Base-by-base conservation (phyloP, 2,797 vertebrate genomes). In the Enteromius radiatus region DNA sequence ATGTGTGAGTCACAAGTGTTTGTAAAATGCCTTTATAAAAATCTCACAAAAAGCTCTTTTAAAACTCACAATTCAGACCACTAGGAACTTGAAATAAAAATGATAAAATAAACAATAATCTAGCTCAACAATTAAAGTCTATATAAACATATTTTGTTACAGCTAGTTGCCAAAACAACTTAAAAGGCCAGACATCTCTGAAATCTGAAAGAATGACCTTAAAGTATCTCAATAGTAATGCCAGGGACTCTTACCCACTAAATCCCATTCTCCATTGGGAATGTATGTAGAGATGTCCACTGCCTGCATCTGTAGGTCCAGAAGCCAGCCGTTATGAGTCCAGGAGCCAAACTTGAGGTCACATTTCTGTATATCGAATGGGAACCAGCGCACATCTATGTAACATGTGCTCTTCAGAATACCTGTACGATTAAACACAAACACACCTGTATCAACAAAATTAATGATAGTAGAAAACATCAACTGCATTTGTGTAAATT, bases 271-370 rank as follows among this genome's bases (percentile, higher is more conserved):
- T 79, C 96, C 96, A 1, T 98, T 98, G 63, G 96, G 96, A 78
- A 97, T 97, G 89, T 97, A 98, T 75, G 95, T 95, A 11, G 97
- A 98, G 87, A 96, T 91, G 91, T 97, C 96, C 69, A 96, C 97
- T 1, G 96, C 95, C 0, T 96, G 93, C 96, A 97, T 97, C 88
- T 97, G 97, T 75, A 97, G 93, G 84, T 97, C 96, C 88, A 98
- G 92, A 78, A 97, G 86, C 96, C 96, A 97, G 76, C 97, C 96
- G 9, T 96, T 96, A 88, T 97, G 90, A 7, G 97, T 97, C 97
- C 96, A 98, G n/a, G 96, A 98, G 76, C 97, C 97, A 87, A 98
- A 98, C 91, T 98, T 98, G 85, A 98, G 92, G 89, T 97, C 92
- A 75, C 97, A 98, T 88, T 96, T 97, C 90, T 98, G 97, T 65